Evolutionary conservation across 2,888 invertebrate species (phyloP), one percentile per base, ranked within the genome.

Genomic region (Philopedon plagiatum): DNA sequence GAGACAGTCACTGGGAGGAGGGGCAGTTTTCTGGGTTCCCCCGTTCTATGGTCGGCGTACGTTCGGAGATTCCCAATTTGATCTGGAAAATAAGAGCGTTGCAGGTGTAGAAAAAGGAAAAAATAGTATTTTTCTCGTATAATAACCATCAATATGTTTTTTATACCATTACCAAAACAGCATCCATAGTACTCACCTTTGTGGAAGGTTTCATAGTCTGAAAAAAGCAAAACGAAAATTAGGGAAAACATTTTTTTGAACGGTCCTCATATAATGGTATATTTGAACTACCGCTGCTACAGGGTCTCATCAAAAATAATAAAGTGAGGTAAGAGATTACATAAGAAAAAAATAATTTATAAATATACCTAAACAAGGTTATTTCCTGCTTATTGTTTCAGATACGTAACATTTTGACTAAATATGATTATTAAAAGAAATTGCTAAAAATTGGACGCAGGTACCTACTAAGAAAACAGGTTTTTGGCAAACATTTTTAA

Each of bases 151-250:
- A n/a, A n/a, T n/a, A n/a, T n/a, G n/a, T n/a, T n/a, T n/a, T n/a
- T n/a, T n/a, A n/a, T n/a, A n/a, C n/a, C n/a, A n/a, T n/a, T n/a
- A n/a, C n/a, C n/a, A n/a, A n/a, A n/a, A n/a, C n/a, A n/a, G n/a
- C n/a, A n/a, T n/a, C n/a, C n/a, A 11, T n/a, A 46, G 26, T 15
- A 66, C 71, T 56, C 44, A 72, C 72, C 68, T 54, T 73, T 67
- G 58, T 68, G 68, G 26, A 64, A 73, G n/a, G 69, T 18, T 15
- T 72, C 67, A 39, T 57, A 67, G 11, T 67, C 72, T 71, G 63
- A 63, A 29, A 51, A 32, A 62, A n/a, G n/a, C n/a, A n/a, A 32
- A 51, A 51, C 7, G 62, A 11, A 57, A 29, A 39, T 58, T 44
- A 46, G 26, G 23, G 11, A 11, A 44, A 34, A 15, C n/a, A 46